Evolutionary conservation across 1,140 invertebrate genomes (phyloP), one percentile per base, ranked within the genome.

Genomic region (Steinernema khuongi): DNA sequence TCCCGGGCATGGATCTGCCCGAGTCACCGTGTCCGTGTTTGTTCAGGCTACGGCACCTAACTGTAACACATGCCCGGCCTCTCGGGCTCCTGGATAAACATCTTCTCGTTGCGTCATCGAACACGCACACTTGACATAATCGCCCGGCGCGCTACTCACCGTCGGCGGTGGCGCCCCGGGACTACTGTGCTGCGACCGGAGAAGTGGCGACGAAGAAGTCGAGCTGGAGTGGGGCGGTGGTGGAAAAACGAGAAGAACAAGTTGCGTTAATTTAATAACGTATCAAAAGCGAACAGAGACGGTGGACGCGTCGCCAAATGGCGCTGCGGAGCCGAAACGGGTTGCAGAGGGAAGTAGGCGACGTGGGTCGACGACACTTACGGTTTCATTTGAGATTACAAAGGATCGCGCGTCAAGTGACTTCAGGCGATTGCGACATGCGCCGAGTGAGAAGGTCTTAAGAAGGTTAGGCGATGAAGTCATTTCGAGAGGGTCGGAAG

Each of bases 191-290:
- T n/a, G 50, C 50, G 50, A 60, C 50, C 50, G 50, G 50, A 60
- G 50, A 60, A 60, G 50, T 60, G 50, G 50, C 50, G 7, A 22
- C 50, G 50, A 11, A 14, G 22, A 7, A 14, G 50, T 22, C 7
- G 11, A n/a, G 11, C 26, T 7, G 4, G 50, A 60, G 50, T 4
- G 7, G 11, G 14, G 50, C 22, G 11, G 19, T 7, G 14, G 50
- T n/a, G 26, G 50, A 60, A 60, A 60, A 60, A 60, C 50, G 50
- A 60, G 50, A 60, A 22, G 19, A 60, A 60, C 50, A 60, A 60
- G 50, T 60, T 60, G 50, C 50, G 50, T 60, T 60, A 60, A 60
- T 60, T 60, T 60, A 60, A 60, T 60, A 60, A 60, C 50, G 50
- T 60, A 60, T 60, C 50, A 60, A 60, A 60, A 60, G 50, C 50